Evolutionary conservation across 2,797 vertebrate genomes (phyloP), one percentile per base, ranked within the genome.

Genomic region (Enteromius unitaeniatus): DNA sequence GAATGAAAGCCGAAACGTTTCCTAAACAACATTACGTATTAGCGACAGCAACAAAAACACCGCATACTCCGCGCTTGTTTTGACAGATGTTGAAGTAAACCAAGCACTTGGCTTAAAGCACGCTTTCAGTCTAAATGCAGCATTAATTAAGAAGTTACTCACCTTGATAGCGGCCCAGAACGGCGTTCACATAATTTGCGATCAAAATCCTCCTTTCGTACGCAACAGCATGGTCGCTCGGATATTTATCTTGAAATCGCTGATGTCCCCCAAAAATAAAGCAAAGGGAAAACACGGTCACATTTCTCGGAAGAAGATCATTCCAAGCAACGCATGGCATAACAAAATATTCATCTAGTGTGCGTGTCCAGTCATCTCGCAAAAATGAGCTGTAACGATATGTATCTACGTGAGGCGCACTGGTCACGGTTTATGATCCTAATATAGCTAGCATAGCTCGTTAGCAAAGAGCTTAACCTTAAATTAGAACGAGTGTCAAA

Each of bases 111-210:
- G 28, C 17, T 34, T 19, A 65, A 65, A 26, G n/a, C 68, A 45
- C 37, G 53, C 51, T 31, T 13, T 2, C 4, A n/a, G 42, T 21
- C 3, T 37, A 19, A 74, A 53, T 1, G 3, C 6, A 26, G 11
- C 31, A 7, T 26, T 11, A 9, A 73, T 10, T 4, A 91, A 60
- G 31, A 67, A 83, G 69, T 9, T 19, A 5, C 94, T 95, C 89
- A 95, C 94, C 94, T 92, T 82, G 87, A 84, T 84, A 89, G 85
- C 49, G 88, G 87, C 92, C 88, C 89, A 91, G 87, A 93, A 92
- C 89, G 81, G 91, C 75, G 92, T 87, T 96, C 94, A 95, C 94
- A 94, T 95, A 88, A 92, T 94, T 94, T 87, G 88, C 23, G 88
- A 91, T 90, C 89, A 84, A 91, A 91, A 89, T 93, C 90, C 88